Evolutionary conservation across 2,888 invertebrate genomes (phyloP), one percentile per base, ranked within the genome.

Genomic region (Petrophora chlorosata): DNA sequence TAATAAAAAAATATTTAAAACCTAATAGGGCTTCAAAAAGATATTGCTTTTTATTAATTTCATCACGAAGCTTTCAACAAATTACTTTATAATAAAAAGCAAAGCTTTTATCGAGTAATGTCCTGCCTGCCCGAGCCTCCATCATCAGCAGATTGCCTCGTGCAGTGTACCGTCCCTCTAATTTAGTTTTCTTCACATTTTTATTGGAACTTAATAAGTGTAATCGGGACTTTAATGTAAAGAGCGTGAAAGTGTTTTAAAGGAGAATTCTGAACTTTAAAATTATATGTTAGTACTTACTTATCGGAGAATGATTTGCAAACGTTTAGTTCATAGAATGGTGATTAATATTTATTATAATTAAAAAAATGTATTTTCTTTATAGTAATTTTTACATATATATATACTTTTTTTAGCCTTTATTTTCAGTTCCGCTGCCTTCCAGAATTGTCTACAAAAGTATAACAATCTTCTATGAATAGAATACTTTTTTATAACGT

Each of bases 121-220:
- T 22, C 42, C 22, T 8, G 35, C 0, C 15, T 7, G 3, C 9
- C 30, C 8, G 23, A n/a, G 5, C 9, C 9, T 35, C 15, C 35
- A 25, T 35, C 25, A 35, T 15, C 35, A 23, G 14, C 5, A 25
- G 35, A 25, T 35, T n/a, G 43, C 16, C 19, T 25, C n/a, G 36
- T 34, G 40, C 23, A n/a, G 36, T 34, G 40, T 29, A n/a, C 45
- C 53, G 7, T 36, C 56, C 53, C 53, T 39, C 29, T 49, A 34
- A 55, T 56, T 46, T 46, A 46, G 39, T 10, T 15, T 26, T 44
- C 45, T 40, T 17, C 32, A 13, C 38, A 16, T 16, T 52, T 41
- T 56, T 50, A 53, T 51, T 47, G 56, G 41, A 38, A 25, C 36
- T 30, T 59, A 59, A 59, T 59, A 51, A 36, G 49, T 44, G 40